Conservation (phyloP, 2,113 vertebrate species). For the Pterocles orientalis region DNA sequence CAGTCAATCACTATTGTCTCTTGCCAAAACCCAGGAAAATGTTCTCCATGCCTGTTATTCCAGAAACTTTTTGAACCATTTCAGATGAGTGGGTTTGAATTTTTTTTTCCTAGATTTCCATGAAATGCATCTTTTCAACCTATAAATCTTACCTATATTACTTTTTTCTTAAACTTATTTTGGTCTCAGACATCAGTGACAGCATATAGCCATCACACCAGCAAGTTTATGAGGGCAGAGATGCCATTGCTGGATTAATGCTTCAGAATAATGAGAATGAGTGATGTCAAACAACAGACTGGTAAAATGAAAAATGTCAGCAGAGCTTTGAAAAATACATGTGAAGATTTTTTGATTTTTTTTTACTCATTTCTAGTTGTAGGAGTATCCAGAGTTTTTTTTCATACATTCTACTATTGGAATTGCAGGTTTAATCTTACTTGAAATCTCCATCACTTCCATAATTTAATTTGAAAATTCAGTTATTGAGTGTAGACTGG, state of each 20-base stretch:
- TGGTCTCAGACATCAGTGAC: neutral
- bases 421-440: neutral
- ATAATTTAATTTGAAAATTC: neutral
- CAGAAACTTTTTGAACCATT: neutral
- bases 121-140: neutral
- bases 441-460: neutral
- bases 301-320: slow-evolving; percentile 28
- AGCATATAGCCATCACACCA: neutral
- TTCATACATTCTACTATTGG: neutral
- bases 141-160: neutral
- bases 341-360: neutral
- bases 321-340: neutral
- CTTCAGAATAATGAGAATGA: slow-evolving; percentile 43
- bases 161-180: neutral
- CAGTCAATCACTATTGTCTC: neutral
- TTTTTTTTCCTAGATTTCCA: neutral
- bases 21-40: neutral
- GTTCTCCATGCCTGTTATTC: neutral
- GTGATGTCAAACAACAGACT: slow-evolving; percentile 21
- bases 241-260: slow-evolving; percentile 22
- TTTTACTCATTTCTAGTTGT: neutral
- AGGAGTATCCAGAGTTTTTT: neutral
- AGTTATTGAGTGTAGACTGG: neutral
- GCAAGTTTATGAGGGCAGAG: neutral
- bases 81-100: neutral